Evolutionary conservation across 30 jellyfish, hydroid and myxozoan species (phyloP).

Genomic region (Cassiopea andromeda): DNA sequence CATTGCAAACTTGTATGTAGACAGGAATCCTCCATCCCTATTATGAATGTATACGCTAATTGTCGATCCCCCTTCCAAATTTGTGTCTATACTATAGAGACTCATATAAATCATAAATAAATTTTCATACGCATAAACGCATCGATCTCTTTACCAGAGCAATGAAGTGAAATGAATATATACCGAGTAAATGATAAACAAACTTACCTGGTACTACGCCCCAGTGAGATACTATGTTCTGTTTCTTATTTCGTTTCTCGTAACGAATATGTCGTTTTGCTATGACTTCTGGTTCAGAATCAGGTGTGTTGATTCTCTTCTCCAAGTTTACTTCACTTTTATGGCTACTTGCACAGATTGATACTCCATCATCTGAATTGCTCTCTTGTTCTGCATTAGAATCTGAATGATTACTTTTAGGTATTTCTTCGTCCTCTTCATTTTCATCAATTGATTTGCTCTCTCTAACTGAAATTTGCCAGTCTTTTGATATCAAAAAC

Average conservation of each 20-base stretch:
- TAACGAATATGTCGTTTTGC: constrained; percentile 12
- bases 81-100: too few relatives aligned
- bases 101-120: too few relatives aligned
- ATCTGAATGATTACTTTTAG: constrained; percentile 44
- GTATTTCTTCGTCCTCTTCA: constrained; percentile 24
- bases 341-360: constrained; percentile 20
- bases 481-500: constrained; percentile 30
- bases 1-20: too few relatives aligned
- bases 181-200: too few relatives aligned
- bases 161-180: too few relatives aligned
- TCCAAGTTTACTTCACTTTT: neutral
- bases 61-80: too few relatives aligned
- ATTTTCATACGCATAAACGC: too few relatives aligned
- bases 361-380: constrained; percentile 31
- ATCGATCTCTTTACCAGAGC: too few relatives aligned
- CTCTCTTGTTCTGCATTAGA: neutral
- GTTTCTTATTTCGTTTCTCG: neutral
- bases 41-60: too few relatives aligned
- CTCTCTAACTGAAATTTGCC: constrained; percentile 16
- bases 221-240: constrained; percentile 13
- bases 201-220: neutral
- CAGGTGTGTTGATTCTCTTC: constrained; percentile 47
- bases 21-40: too few relatives aligned
- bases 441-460: neutral
- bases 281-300: constrained; percentile 40